Conservation (phyloP, 2,797 vertebrate genomes). For the Phrynocephalus guinanensis region DNA sequence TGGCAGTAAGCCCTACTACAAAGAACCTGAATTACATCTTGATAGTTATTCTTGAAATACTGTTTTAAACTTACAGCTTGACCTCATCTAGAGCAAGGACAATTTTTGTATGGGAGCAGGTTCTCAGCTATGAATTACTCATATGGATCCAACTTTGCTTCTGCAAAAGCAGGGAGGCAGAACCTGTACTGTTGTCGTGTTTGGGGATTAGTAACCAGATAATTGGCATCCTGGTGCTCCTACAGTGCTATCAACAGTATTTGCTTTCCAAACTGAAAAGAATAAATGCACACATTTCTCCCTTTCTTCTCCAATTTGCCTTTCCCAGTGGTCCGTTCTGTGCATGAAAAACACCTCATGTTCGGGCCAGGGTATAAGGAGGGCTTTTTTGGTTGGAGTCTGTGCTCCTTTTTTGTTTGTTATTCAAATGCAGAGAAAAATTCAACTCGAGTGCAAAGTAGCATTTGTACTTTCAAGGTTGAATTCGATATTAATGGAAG, state of each 20-base stretch:
- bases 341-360: neutral
- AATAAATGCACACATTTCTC: neutral
- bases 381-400: fast-evolving
- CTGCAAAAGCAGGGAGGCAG: neutral
- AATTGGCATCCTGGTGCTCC: neutral
- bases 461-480: neutral
- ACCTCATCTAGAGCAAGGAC: conserved; percentile 45
- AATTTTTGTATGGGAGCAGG: neutral
- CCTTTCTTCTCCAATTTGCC: too few species aligned
- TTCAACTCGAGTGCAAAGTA: neutral
- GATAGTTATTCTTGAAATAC: neutral
- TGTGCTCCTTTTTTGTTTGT: fast-evolving
- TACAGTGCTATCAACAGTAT: neutral
- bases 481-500: neutral
- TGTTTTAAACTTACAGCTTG: conserved; percentile 42
- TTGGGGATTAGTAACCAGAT: neutral
- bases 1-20: neutral
- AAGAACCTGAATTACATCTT: neutral
- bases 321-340: neutral
- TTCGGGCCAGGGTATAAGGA: neutral
- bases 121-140: neutral
- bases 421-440: neutral
- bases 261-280: neutral
- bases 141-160: neutral
- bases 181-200: neutral